Base-by-base conservation (phyloP, 2,797 vertebrate species). In the Poeciliopsis gracilis region DNA sequence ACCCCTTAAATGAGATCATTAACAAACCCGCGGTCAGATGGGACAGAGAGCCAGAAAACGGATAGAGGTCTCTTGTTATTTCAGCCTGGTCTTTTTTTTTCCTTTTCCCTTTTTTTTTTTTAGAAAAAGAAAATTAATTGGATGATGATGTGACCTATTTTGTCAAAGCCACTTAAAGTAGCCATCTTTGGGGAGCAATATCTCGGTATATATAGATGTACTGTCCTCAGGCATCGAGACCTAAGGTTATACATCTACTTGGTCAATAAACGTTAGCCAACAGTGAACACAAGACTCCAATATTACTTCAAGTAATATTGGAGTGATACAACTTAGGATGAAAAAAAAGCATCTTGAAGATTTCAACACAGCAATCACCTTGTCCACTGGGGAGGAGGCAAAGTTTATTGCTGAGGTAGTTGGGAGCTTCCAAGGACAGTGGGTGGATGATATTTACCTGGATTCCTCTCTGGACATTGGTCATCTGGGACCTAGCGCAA, bases 1-100 rank as follows among this genome's bases (percentile, higher is more conserved):
- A 94, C 93, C 94, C 95, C 87, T 89, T 93, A 95, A 96, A 95
- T 94, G 90, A 95, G 94, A 92, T 94, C 92, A 93, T 90, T 94
- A 87, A 89, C 55, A 86, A 90, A 91, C 49, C 70, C 6, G 1
- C 43, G 85, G 88, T 93, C 94, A 92, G 86, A 36, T 85, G 94
- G 94, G 94, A 95, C 80, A 49, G 71, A 84, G 66, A 79, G 81
- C 45, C 75, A 90, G 88, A 76, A 82, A 92, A 84, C 73, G 91
- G 87, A 85, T 81, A 81, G 82, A 91, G 81, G 81, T 88, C 89
- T 92, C 87, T 86, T 89, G 82, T 90, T 94, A 82, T 87, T 91
- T 90, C 84, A 86, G 77, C 73, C 78, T 53, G 72, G 75, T 77
- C 76, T 74, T 86, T 84, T 59, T 53, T 53, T 51, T 75, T 61